Evolutionary conservation across 1,140 invertebrate species (phyloP).

Genomic region (Apis laboriosa): DNA sequence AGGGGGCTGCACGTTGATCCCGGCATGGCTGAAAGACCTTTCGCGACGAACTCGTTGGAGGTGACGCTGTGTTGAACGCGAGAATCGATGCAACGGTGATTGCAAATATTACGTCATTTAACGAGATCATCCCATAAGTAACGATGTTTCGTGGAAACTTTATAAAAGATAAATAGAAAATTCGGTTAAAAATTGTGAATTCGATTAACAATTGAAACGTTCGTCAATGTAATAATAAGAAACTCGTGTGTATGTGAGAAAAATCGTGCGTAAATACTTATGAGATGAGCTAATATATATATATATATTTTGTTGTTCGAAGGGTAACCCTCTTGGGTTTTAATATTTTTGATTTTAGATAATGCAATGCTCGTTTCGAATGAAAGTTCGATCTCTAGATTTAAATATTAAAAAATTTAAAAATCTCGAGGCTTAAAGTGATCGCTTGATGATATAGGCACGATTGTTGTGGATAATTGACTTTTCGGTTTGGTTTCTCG

Average conservation of each 20-base stretch:
- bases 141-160: background rate
- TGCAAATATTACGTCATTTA: slow-evolving; percentile 8
- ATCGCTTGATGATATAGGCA: background rate
- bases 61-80: slow-evolving; percentile 23
- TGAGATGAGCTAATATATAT: background rate
- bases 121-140: no score
- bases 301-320: background rate
- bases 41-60: background rate
- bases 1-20: slow-evolving; percentile 1
- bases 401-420: no score
- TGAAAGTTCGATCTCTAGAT: background rate
- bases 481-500: no score
- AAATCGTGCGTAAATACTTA: no score
- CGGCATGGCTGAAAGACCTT: slow-evolving; percentile 42
- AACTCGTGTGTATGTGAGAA: no score
- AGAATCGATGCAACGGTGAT: slow-evolving; percentile 37
- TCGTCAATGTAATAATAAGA: no score
- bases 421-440: no score
- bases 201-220: no score
- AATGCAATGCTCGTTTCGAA: background rate
- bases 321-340: slow-evolving; percentile 1
- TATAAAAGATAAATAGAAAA: background rate
- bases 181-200: no score
- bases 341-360: background rate
- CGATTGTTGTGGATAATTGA: slow-evolving; percentile 3